These are phyloP conservation scores for Drosophila cardini DNA, from an alignment of 1,140 invertebrate genomes.

Conservation along the genomic window DNA sequence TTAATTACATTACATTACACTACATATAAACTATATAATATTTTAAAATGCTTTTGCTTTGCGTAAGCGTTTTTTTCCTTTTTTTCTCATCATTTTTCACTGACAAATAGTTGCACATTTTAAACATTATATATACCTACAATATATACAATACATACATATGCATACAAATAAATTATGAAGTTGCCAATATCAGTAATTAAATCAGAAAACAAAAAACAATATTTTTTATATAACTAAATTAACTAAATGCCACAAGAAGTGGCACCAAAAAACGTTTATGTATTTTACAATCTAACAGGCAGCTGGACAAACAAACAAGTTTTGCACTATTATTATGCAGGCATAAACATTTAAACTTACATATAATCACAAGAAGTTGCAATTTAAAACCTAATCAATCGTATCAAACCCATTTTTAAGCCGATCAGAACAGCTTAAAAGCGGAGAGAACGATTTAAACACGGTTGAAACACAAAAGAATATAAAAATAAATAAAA, in stretches of 20 bases:
- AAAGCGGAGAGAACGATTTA: neutral
- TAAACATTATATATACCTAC: constrained; percentile 62
- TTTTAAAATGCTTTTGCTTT: constrained; percentile 52
- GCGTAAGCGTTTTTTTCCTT: constrained; percentile 23
- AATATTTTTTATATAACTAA: constrained; percentile 66
- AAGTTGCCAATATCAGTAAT: constrained; percentile 82
- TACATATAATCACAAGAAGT: constrained; percentile 14
- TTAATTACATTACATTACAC: constrained; percentile 53
- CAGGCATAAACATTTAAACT: constrained; percentile 9
- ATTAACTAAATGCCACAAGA: constrained; percentile 55
- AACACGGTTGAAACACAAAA: constrained; percentile 16
- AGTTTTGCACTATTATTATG: constrained; percentile 29
- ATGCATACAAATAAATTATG: constrained; percentile 65
- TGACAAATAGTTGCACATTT: constrained; percentile 56
- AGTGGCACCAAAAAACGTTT: constrained; percentile 30
- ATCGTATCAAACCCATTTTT: constrained; percentile 31
- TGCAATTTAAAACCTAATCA: constrained; percentile 15
- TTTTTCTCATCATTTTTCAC: constrained; percentile 44
- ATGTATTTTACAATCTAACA: constrained; percentile 45
- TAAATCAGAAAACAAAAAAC: constrained; percentile 55
- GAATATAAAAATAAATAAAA: constrained; percentile 44
- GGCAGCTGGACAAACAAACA: constrained; percentile 1
- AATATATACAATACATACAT: constrained; percentile 40
- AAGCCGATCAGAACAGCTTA: constrained; percentile 20
- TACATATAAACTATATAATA: constrained; percentile 34